Conservation (phyloP, 2,113 vertebrate genomes). For the Cebus imitator region DNA sequence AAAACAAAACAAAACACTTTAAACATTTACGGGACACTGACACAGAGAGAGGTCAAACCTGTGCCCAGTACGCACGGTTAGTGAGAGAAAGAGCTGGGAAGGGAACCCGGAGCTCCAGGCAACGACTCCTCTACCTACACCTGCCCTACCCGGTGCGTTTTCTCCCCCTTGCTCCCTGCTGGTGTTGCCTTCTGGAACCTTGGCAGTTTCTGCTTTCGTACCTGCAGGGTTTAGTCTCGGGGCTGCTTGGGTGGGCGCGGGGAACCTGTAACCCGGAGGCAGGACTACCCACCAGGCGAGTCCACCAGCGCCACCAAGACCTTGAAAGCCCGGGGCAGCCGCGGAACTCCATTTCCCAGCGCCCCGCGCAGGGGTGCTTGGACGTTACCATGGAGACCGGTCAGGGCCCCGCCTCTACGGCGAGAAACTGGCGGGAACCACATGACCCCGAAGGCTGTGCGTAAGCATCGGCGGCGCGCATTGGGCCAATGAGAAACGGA, state of each 20-base stretch:
- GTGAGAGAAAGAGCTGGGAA: not conserved
- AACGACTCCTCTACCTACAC: too few species aligned
- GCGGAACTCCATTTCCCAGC: not conserved
- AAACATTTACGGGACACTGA: not conserved
- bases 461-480: not conserved
- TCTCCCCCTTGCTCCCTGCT: not conserved
- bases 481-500: not conserved
- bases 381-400: not conserved
- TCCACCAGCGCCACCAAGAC: fast-evolving
- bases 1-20: too few species aligned
- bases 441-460: not conserved
- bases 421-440: not conserved
- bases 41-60: too few species aligned
- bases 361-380: not conserved
- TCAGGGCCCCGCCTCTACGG: fast-evolving
- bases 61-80: not conserved
- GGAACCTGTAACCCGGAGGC: too few species aligned
- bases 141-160: fast-evolving
- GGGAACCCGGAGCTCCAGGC: not conserved
- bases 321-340: fast-evolving
- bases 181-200: not conserved
- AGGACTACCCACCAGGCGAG: not conserved
- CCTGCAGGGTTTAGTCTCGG: not conserved
- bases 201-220: not conserved
- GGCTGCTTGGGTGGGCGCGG: fast-evolving